These are phyloP conservation scores for Brachionus manjavacas DNA, from an alignment of 1,140 invertebrate species.

Conservation along the genomic window DNA sequence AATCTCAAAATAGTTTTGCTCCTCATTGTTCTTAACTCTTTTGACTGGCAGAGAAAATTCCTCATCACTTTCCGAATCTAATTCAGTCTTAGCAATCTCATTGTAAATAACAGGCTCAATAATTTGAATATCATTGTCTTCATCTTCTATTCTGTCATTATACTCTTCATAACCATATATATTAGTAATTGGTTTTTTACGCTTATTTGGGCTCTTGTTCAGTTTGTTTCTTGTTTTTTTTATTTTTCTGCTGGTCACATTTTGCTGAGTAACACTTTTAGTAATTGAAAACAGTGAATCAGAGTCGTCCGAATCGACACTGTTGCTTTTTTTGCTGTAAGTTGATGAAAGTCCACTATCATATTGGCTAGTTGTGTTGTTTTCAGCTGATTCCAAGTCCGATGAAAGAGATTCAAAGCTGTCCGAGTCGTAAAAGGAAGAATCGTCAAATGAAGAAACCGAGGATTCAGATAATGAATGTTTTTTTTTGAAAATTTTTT, in stretches of 20 bases:
- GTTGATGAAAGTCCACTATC: neutral
- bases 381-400: neutral
- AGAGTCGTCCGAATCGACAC: constrained; percentile 14
- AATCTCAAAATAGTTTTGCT: neutral
- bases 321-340: neutral
- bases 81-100: constrained; percentile 56
- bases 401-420: neutral
- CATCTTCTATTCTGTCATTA: constrained; percentile 46
- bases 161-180: constrained; percentile 57
- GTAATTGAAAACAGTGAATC: constrained; percentile 38
- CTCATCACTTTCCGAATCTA: constrained; percentile 18
- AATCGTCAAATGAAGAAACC: neutral
- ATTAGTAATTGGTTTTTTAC: neutral
- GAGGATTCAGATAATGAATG: constrained; percentile 4
- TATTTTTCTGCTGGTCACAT: neutral
- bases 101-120: constrained; percentile 61
- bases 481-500: constrained; percentile 25
- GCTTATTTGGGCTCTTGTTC: neutral
- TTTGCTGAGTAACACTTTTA: constrained; percentile 18
- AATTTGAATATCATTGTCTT: constrained; percentile 64
- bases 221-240: constrained; percentile 17
- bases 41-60: constrained; percentile 14
- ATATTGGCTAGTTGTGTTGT: neutral
- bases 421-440: neutral
- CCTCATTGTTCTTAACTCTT: neutral